Evolutionary conservation across 2,888 invertebrate species (phyloP).

Genomic region (Drosophila hawaiiensis): DNA sequence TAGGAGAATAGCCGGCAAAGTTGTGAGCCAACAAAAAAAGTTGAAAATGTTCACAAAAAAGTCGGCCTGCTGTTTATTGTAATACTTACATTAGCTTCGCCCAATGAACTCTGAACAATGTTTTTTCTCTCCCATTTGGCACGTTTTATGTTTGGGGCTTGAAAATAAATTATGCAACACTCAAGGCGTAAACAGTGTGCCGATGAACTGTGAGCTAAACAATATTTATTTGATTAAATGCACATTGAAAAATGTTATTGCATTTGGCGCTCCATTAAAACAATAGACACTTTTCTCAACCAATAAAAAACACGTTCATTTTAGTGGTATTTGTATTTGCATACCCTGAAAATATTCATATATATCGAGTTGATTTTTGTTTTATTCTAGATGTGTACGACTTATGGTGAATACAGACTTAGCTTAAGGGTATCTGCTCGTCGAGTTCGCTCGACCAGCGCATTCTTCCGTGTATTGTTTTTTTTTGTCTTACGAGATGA

Average conservation of each 20-base stretch:
- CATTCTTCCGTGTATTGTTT: background rate
- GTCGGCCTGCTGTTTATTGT: constrained; percentile 38
- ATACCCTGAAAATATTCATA: background rate
- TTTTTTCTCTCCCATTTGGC: constrained; percentile 3
- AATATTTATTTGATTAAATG: constrained; percentile 1
- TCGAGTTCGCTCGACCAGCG: background rate
- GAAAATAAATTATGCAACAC: background rate
- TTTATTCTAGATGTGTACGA: background rate
- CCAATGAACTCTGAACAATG: constrained; percentile 44
- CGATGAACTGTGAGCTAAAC: background rate
- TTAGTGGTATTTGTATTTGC: background rate
- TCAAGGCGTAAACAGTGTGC: background rate
- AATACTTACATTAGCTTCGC: constrained; percentile 42
- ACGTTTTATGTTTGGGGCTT: background rate
- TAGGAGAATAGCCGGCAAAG: background rate
- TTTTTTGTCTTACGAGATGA: constrained; percentile 12
- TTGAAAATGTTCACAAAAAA: constrained; percentile 9
- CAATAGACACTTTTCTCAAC: background rate
- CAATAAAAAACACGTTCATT: background rate
- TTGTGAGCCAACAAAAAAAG: background rate
- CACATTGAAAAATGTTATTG: background rate
- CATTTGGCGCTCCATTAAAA: background rate
- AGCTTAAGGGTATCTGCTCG: background rate
- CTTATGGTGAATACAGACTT: too few relatives aligned
- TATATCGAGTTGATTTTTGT: background rate